A percentile compares a stretch with the other conserved stretches of the same genome.
Evolutionary conservation across 1,140 invertebrate genomes (phyloP).

Genomic region (Pararge aegeria): DNA sequence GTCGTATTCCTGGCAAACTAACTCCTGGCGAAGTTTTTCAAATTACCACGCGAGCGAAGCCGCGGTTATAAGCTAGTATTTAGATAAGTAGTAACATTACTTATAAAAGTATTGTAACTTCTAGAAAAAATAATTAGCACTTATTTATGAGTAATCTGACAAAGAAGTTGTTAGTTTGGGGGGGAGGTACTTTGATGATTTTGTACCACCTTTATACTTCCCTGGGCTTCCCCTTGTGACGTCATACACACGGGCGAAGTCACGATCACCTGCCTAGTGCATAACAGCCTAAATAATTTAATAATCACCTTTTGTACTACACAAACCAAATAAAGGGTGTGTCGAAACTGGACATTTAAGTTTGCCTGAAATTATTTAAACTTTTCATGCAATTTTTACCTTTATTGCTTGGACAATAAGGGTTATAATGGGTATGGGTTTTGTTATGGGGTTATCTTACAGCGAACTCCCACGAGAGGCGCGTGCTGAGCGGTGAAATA

Average conservation of each 20-base stretch:
- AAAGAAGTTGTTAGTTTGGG: no score
- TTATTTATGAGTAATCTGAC: no score
- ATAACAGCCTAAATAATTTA: constrained; percentile 18
- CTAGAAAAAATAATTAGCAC: no score
- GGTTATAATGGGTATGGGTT: background rate
- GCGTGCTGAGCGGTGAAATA: constrained; percentile 58
- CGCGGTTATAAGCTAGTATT: no score
- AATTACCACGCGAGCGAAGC: no score
- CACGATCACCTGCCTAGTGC: background rate
- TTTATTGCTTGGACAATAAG: background rate
- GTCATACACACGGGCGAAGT: background rate
- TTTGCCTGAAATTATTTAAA: constrained; percentile 5
- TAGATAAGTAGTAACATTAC: no score
- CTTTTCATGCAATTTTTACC: constrained; percentile 11
- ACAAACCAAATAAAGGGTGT: constrained; percentile 38
- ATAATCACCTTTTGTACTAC: constrained; percentile 27
- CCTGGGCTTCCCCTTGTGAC: no score
- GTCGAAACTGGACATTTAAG: constrained; percentile 30
- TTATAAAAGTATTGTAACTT: no score
- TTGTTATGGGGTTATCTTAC: constrained; percentile 29
- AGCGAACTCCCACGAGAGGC: constrained; percentile 50
- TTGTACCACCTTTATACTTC: no score
- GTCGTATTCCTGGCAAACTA: no score
- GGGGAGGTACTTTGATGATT: no score
- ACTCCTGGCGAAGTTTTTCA: no score